Evolutionary conservation across 2,797 vertebrate genomes (phyloP), one percentile per base, ranked within the genome.

Genomic region (Lates japonicus): DNA sequence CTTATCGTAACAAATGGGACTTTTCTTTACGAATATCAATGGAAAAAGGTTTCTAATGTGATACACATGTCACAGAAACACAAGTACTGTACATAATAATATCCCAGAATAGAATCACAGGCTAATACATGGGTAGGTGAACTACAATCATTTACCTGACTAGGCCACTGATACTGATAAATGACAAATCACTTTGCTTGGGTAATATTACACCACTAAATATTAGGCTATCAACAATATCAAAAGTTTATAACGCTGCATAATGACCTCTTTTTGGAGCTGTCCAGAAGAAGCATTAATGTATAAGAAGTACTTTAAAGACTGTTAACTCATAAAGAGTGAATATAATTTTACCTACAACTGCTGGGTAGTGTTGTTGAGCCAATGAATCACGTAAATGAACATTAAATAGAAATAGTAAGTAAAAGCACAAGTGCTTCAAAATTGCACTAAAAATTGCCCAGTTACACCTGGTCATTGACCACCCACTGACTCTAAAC

Each of bases 1-100:
- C 42, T 59, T 70, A 46, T 52, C 61, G 72, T 44, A 54, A 31
- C 17, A 33, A 66, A 67, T 66, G 46, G 44, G 33, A 42, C n/a
- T 19, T 58, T 74, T 54, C 20, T n/a, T 66, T 42, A 16, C 17
- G 48, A 31, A 22, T 25, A 20, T 37, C 22, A 37, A 51, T 0
- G 7, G 42, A 46, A 57, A 70, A 14, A 39, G 37, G n/a, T n/a
- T n/a, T n/a, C n/a, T 13, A 41, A 9, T 35, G 20, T 54, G 29
- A 55, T 55, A 14, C 41, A 70, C n/a, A 63, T 67, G 12, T 61
- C 54, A 51, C 54, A 44, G 14, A 12, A 11, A 17, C 57, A 64
- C 44, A 22, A 39, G 7, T 14, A 7, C 8, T 1, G 7, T 9
- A 29, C 29, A 12, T 19, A 13, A n/a, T n/a, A n/a, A 25, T 16